phyloP scores from a whole-genome alignment of 2,113 vertebrate species.

The Rutilus rutilus region DNA sequence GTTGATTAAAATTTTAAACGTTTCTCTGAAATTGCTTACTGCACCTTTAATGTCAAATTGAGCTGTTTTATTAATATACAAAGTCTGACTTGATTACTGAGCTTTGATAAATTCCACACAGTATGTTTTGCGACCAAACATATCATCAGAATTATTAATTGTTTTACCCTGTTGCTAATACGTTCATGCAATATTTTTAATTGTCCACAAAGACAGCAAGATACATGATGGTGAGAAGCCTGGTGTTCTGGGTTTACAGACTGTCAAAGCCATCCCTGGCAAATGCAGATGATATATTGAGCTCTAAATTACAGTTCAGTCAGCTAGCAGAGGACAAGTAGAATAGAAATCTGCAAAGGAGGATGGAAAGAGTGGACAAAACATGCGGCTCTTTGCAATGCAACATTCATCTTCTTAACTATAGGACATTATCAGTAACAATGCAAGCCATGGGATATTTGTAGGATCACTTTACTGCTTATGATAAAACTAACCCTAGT shows the following conservation, averaged over 20 bases:
- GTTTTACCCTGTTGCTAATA: conserved; percentile 63
- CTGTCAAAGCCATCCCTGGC: conserved; percentile 15
- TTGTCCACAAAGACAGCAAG: conserved; percentile 44
- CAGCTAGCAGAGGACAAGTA: not conserved
- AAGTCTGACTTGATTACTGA: conserved; percentile 62
- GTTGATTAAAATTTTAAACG: too few relatives aligned
- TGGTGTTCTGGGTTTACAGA: conserved; percentile 16
- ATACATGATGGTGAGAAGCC: conserved; percentile 33
- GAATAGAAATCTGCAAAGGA: not conserved
- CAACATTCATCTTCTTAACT: conserved; percentile 32
- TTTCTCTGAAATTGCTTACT: too few relatives aligned
- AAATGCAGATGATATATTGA: conserved; percentile 35
- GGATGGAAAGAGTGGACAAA: not conserved
- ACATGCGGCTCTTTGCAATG: conserved; percentile 26
- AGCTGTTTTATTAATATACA: conserved; percentile 56
- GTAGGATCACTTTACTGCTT: not conserved
- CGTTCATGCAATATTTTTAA: conserved; percentile 65
- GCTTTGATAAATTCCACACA: conserved; percentile 62
- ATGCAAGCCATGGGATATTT: not conserved
- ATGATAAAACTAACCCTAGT: not conserved
- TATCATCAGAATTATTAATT: conserved; percentile 57
- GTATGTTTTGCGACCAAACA: conserved; percentile 55
- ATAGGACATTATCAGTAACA: conserved; percentile 29
- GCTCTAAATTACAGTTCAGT: conserved; percentile 20
- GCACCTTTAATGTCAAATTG: too few relatives aligned